phyloP scores from a whole-genome alignment of 2,113 vertebrate genomes.

The Rhea americana region DNA sequence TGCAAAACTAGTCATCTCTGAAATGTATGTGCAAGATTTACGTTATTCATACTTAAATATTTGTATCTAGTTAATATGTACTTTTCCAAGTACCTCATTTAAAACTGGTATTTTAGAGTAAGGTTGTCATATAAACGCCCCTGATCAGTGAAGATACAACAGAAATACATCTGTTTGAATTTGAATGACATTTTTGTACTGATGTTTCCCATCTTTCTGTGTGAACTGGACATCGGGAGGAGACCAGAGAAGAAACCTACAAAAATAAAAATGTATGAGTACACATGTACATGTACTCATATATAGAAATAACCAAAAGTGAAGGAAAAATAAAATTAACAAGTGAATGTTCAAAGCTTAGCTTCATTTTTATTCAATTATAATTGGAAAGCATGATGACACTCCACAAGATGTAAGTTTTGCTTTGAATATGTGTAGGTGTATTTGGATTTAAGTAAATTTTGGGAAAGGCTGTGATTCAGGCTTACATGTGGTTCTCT shows the following conservation, averaged over 20 bases:
- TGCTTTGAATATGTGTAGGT: too few species aligned
- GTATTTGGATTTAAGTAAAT: too few species aligned
- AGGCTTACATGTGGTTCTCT: background rate
- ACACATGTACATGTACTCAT: background rate
- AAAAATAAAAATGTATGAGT: background rate
- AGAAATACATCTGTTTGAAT: background rate
- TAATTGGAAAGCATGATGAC: background rate
- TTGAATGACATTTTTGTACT: background rate
- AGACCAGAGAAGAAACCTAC: background rate
- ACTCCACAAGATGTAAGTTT: too few species aligned
- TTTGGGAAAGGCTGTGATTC: too few species aligned
- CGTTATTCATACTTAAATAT: background rate
- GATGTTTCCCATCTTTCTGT: background rate
- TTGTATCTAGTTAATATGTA: background rate
- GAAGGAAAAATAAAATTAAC: background rate
- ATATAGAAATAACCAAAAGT: background rate
- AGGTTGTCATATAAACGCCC: background rate
- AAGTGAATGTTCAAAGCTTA: background rate
- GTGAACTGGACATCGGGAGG: background rate
- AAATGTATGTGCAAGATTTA: background rate
- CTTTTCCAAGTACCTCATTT: background rate
- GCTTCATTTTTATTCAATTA: background rate
- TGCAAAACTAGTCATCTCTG: background rate
- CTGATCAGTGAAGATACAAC: background rate
- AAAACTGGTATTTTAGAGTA: background rate